Percentiles rank a stretch among this genome's conserved stretches.
Evolutionary conservation across 2,797 vertebrate genomes (phyloP).

Genomic region (Phrynocephalus vlangalii): DNA sequence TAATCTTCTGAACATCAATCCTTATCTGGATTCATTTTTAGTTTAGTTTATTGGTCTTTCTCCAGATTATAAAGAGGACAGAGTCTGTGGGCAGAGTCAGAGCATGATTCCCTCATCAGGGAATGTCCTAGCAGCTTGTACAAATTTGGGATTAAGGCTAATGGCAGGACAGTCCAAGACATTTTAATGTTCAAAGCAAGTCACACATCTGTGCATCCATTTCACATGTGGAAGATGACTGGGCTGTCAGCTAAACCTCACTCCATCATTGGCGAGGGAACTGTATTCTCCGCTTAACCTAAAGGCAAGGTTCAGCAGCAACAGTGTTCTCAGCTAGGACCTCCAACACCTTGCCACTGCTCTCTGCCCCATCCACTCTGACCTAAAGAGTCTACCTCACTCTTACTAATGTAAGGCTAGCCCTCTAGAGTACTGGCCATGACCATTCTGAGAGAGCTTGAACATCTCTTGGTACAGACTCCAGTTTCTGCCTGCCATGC

Average conservation of each 20-base stretch:
- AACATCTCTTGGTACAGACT: neutral
- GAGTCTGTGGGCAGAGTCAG: neutral
- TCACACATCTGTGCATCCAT: neutral
- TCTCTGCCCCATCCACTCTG: neutral
- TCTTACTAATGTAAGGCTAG: neutral
- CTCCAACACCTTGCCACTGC: neutral
- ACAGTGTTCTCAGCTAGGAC: neutral
- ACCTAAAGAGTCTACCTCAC: neutral
- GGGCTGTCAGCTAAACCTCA: neutral
- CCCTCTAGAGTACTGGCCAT: neutral
- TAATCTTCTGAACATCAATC: too few species aligned
- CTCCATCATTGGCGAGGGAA: neutral
- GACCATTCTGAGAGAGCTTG: neutral
- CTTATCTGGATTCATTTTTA: too few species aligned
- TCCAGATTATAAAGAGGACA: neutral
- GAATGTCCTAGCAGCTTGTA: neutral
- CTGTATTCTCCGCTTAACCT: neutral
- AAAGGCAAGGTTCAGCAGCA: neutral
- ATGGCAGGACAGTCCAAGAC: neutral
- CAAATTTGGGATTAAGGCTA: neutral
- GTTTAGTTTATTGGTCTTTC: too few species aligned
- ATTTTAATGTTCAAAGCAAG: neutral
- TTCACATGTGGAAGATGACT: neutral
- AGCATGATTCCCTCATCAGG: neutral
- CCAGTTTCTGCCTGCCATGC: neutral